Base-by-base conservation (phyloP, 1,140 invertebrate species). In the Ceratina australensis region DNA sequence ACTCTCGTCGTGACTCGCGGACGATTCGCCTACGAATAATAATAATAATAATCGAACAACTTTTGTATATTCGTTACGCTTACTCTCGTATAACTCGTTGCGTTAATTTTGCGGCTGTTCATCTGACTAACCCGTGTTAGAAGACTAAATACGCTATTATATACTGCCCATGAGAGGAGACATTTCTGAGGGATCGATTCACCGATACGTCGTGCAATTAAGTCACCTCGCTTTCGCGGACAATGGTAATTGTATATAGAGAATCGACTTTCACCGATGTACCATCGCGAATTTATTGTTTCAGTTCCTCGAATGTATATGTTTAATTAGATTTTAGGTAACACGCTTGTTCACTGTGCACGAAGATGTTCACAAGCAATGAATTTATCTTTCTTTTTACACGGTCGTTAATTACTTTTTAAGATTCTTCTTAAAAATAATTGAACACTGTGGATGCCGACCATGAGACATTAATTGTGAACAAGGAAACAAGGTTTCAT, bases 11-110 rank as follows among this genome's bases (percentile, higher is more conserved):
- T 69, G 47, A 52, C 54, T 42, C 33, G 33, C 33, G 33, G 33
- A 42, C 33, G 33, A 42, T 42, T 42, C 5, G 33, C 33, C 33
- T 42, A 42, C 5, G 10, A 42, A 42, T 42, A 33, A 3, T n/a
- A n/a, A n/a, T n/a, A 3, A 33, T 33, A 42, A 42, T 42, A 0
- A 42, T 42, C 72, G 50, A 24, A 65, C 15, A 59, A 68, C 18
- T 49, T 76, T 71, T 72, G 8, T 59, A 60, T 67, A 76, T 52
- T 61, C 16, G 42, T 76, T 68, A 76, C 66, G 74, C 74, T 71
- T 76, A 42, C 33, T 42, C 66, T 68, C 42, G 64, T 68, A 68
- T 68, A 42, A 42, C 33, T n/a, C 33, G 33, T 42, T 42, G 33
- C 33, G 33, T 42, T 59, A 68, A 26, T 22, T 12, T 76, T 61